Conservation (phyloP, 2,888 invertebrate genomes). For the Peribatodes rhomboidaria region DNA sequence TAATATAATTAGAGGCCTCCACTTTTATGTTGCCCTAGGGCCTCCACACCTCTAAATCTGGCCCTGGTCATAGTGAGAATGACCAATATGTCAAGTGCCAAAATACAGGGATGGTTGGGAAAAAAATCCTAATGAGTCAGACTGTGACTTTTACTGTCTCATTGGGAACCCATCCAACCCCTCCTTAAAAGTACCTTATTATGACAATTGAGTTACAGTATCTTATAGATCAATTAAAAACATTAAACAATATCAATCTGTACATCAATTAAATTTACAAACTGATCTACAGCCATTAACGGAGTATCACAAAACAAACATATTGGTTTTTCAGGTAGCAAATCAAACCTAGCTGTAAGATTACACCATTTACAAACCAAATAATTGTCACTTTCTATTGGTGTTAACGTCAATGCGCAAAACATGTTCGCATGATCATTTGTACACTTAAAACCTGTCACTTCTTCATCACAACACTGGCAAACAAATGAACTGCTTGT, state of each 20-base stretch:
- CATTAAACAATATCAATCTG: not conserved
- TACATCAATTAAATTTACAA: not conserved
- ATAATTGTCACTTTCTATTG: conserved; percentile 67
- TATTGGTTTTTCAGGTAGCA: conserved; percentile 55
- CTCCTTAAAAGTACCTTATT: too few relatives aligned
- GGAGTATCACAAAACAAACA: conserved; percentile 75
- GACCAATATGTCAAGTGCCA: too few relatives aligned
- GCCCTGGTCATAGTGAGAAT: too few relatives aligned
- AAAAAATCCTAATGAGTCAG: too few relatives aligned
- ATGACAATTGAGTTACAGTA: not conserved
- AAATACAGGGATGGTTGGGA: too few relatives aligned
- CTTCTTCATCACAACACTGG: conserved; percentile 70
- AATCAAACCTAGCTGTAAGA: conserved; percentile 62
- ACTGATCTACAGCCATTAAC: conserved; percentile 21
- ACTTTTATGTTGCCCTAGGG: too few relatives aligned
- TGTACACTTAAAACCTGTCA: conserved; percentile 66
- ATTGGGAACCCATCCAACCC: too few relatives aligned
- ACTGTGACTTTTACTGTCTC: too few relatives aligned
- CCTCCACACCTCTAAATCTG: too few relatives aligned
- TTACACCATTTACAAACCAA: conserved; percentile 68
- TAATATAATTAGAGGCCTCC: too few relatives aligned
- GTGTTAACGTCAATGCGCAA: conserved; percentile 72
- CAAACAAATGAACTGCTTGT: conserved; percentile 58
- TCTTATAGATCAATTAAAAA: not conserved
- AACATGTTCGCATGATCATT: conserved; percentile 71